Conservation (phyloP, 2,797 vertebrate species). For the Neosilurus mollespiculum region DNA sequence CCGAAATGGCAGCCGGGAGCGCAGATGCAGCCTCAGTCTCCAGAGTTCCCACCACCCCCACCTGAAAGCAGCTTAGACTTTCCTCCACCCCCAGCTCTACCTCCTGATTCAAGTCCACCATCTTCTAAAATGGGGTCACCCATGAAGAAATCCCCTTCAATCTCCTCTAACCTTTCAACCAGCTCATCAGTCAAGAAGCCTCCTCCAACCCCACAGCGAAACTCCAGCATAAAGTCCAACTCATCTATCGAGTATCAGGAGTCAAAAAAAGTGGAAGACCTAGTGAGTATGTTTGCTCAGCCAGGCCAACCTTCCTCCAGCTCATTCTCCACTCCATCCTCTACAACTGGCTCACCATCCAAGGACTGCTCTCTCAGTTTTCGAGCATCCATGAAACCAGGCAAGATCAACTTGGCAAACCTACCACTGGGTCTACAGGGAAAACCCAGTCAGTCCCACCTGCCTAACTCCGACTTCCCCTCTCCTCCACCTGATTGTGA, state of each 20-base stretch:
- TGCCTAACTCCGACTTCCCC: constrained; percentile 78
- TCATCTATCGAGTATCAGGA: constrained; percentile 78
- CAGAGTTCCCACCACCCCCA: constrained; percentile 92
- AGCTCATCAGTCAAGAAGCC: constrained; percentile 81
- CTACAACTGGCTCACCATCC: constrained; percentile 77
- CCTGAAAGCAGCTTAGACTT: constrained; percentile 84
- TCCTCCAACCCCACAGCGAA: constrained; percentile 88
- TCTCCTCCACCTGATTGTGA: constrained; percentile 84
- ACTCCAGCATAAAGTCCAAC: constrained; percentile 86
- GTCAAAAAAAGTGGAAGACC: constrained; percentile 88
- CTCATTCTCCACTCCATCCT: constrained; percentile 67
- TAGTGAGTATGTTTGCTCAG: constrained; percentile 88
- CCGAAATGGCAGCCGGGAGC: constrained; percentile 89
- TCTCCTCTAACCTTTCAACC: constrained; percentile 71
- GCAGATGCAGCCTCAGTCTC: constrained; percentile 71
- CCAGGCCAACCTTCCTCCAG: constrained; percentile 69
- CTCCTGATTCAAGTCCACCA: constrained; percentile 60
- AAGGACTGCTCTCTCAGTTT: constrained; percentile 75
- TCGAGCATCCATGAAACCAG: constrained; percentile 86
- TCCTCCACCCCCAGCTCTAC: constrained; percentile 74
- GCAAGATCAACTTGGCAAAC: constrained; percentile 86
- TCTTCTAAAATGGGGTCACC: constrained; percentile 79
- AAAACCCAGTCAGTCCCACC: constrained; percentile 64
- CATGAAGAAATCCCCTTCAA: constrained; percentile 82
- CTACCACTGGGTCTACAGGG: constrained; percentile 83